Evolutionary conservation across 2,797 vertebrate species (phyloP).

Genomic region (Sternotherus odoratus): DNA sequence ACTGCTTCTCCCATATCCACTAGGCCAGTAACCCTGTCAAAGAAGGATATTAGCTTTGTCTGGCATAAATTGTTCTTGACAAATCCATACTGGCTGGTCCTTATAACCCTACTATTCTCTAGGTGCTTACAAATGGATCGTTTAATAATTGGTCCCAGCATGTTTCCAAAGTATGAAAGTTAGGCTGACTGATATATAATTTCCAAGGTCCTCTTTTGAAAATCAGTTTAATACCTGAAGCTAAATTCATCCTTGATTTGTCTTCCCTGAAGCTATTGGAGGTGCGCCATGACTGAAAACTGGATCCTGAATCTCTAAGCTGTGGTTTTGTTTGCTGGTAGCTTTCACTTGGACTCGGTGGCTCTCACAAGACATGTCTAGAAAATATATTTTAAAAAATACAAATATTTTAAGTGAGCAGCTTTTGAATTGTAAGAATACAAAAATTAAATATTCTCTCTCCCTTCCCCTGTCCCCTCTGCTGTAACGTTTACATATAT

Average conservation of each 20-base stretch:
- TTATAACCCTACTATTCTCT: too few species aligned
- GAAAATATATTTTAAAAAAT: neutral
- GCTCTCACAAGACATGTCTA: neutral
- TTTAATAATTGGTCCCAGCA: too few species aligned
- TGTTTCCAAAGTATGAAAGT: too few species aligned
- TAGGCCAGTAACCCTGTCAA: too few species aligned
- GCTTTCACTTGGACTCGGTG: neutral
- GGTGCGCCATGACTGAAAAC: neutral
- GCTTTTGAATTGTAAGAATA: neutral
- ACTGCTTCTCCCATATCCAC: too few species aligned
- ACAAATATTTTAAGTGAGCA: neutral
- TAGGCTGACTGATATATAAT: too few species aligned
- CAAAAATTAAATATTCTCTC: neutral
- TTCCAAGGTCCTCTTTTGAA: neutral
- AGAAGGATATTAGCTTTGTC: too few species aligned
- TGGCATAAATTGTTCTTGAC: too few species aligned
- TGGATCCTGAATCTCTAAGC: neutral
- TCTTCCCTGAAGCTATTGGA: conserved; percentile 11
- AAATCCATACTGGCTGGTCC: too few species aligned
- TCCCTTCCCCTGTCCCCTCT: neutral
- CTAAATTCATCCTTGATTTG: neutral
- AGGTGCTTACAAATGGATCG: too few species aligned
- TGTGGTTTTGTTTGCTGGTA: neutral
- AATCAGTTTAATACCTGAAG: neutral
- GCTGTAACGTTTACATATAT: neutral